Base-by-base conservation (phyloP, 2,797 vertebrate species). In the Protosalanx chinensis region DNA sequence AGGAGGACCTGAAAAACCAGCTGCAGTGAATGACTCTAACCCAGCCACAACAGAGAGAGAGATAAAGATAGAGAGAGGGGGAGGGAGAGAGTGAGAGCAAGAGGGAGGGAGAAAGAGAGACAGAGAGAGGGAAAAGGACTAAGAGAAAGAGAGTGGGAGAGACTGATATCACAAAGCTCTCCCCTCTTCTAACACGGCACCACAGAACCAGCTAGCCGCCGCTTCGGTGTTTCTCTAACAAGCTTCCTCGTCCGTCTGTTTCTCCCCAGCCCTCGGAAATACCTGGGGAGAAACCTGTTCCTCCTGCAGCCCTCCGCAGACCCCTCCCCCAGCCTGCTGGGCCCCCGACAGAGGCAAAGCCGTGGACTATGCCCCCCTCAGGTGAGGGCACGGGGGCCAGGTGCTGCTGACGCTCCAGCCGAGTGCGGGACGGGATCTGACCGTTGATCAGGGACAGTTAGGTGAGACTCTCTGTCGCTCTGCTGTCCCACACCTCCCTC, bases 1-100 rank as follows among this genome's bases (percentile, higher is more conserved):
- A 30, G 73, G 84, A 69, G 77, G 90, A 93, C 92, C 90, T 86
- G 92, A 92, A 92, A 93, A 93, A 93, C 92, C 88, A 90, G 91
- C 88, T 91, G 79, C 82, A 76, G 78, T 27, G 75, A 75, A 88
- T 84, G 80, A 76, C 78, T 75, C 65, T 80, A 57, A 76, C 59
- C 1, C 15, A 76, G 56, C 57, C 49, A 59, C n/a, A 16, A 56
- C 51, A 56, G 18, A 56, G 51, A 56, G 51, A 56, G 56, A 58
- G 56, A 7, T 13, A 23, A 7, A 58, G 57, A 23, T n/a, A 59
- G 57, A 59, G 18, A 5, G n/a, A 61, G 51, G n/a, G 5, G n/a
- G 51, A 56, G 51, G 6, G 16, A 56, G 18, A 2, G 51, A 56
- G 16, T 15, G 59, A 61, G 59, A 61, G 27, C 2, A 8, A 13